Base-by-base conservation (phyloP, 2,797 vertebrate species). In the Catharus ustulatus region DNA sequence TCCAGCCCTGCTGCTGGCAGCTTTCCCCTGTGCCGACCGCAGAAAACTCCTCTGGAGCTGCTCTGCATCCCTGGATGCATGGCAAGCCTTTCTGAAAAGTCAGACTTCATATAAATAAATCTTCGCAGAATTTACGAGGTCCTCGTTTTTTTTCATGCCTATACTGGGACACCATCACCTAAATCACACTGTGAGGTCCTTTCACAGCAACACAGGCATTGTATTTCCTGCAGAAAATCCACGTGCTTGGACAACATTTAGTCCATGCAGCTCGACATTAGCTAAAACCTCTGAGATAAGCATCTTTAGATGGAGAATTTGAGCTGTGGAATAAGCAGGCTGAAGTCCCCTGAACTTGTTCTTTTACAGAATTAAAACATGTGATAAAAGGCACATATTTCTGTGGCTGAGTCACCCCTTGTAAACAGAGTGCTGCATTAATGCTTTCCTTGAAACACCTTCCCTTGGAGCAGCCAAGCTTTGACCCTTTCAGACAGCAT, bases 381-480 rank as follows among this genome's bases (percentile, higher is more conserved):
- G 79, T 71, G 68, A 87, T 81, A 89, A 91, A 80, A 75, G 7
- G 48, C n/a, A 84, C 73, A 76, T 88, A 78, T 63, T 95, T 92
- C 42, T 72, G n/a, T 21, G 49, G 40, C 58, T 69, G 87, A 87
- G 78, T 91, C 90, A 89, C 59, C 26, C 34, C 81, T 84, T 80
- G 83, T 79, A 93, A 81, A 81, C 54, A 85, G 18, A 80, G 9
- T 48, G 68, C 89, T 6, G 0, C 58, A 69, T 63, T 45, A 66
- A 52, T 63, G 36, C 93, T 93, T 84, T 61, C 67, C 48, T 85
- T 81, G 87, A 93, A 95, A 89, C 87, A 95, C 79, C 85, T 93
- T 89, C 21, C 10, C 22, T 76, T 36, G 15, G 71, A 93, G 59
- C 67, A 90, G 77, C 48, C 83, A 79, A 79, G 67, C 34, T 77